Percentiles rank a stretch among this genome's conserved stretches.
Evolutionary conservation across 53 echinoderm and acorn worm genomes (phyloP).

Genomic region (Echinometra lucunter): DNA sequence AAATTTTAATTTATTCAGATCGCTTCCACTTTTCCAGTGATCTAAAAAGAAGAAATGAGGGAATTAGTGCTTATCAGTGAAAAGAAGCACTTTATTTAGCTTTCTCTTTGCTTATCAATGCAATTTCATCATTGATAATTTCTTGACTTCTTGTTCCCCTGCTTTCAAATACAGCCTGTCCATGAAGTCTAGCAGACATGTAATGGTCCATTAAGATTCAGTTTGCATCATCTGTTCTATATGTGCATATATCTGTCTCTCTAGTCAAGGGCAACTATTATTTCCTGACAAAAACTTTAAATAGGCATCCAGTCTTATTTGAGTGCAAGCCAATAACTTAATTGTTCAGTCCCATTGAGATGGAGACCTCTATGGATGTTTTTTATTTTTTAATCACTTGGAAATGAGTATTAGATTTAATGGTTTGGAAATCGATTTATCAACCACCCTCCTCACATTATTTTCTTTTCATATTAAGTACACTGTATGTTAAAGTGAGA

Average conservation of each 20-base stretch:
- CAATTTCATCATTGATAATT: not conserved
- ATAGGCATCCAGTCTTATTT: not conserved
- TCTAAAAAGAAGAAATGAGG: no score
- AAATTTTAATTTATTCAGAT: no score
- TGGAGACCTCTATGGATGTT: not conserved
- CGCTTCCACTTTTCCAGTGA: no score
- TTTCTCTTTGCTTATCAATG: not conserved
- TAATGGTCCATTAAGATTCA: slow-evolving; percentile 44
- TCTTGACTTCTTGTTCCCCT: not conserved
- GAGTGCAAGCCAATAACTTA: not conserved
- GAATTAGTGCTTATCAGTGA: no score
- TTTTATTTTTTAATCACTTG: not conserved
- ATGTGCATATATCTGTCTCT: slow-evolving; percentile 45
- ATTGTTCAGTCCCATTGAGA: not conserved
- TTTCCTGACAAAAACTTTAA: not conserved
- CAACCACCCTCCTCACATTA: not conserved
- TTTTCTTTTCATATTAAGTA: not conserved
- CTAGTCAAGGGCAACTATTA: slow-evolving; percentile 32
- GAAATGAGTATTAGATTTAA: slow-evolving; percentile 1
- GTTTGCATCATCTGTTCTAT: slow-evolving; percentile 50
- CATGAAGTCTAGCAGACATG: not conserved
- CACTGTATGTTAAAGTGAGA: not conserved
- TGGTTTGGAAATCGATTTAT: slow-evolving; percentile 26
- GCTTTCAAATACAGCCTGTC: slow-evolving; percentile 22
- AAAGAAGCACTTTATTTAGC: not conserved